Percentiles rank a stretch among this genome's conserved stretches.
phyloP scores from a whole-genome alignment of 1,140 invertebrate genomes.

The Vanessa atalanta region DNA sequence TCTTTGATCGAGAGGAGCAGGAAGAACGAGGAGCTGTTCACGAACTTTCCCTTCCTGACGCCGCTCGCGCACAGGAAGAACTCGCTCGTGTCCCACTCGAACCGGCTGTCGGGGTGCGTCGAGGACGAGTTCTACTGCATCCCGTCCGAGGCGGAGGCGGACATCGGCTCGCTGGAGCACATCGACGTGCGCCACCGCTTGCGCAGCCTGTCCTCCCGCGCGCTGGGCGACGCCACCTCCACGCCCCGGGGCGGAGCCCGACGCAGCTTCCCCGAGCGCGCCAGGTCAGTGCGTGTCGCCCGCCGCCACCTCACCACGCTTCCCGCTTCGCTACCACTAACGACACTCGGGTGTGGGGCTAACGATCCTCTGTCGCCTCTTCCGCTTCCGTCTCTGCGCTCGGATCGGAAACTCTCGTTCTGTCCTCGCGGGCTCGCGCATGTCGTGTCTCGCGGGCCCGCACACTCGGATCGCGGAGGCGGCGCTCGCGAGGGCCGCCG shows the following conservation, averaged over 20 bases:
- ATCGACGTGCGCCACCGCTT: slow-evolving; percentile 62
- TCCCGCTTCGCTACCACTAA: slow-evolving; percentile 12
- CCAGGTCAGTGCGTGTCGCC: slow-evolving; percentile 61
- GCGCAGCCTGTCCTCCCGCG: slow-evolving; percentile 56
- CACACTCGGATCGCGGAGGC: not conserved
- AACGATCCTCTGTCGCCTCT: slow-evolving; percentile 31
- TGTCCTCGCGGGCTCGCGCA: not conserved
- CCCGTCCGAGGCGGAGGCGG: slow-evolving; percentile 63
- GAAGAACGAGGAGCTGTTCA: slow-evolving; percentile 72
- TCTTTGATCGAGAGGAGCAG: slow-evolving; percentile 63
- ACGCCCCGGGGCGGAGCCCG: slow-evolving; percentile 57
- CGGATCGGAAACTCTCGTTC: not conserved
- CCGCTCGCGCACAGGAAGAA: slow-evolving; percentile 78
- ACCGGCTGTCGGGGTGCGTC: slow-evolving; percentile 66
- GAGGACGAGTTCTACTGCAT: slow-evolving; percentile 78
- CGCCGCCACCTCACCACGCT: slow-evolving; percentile 3
- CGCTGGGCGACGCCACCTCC: slow-evolving; percentile 55
- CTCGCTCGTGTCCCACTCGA: slow-evolving; percentile 61
- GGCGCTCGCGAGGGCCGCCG: not conserved
- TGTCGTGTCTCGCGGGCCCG: not conserved
- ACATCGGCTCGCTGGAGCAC: slow-evolving; percentile 44
- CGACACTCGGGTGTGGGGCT: slow-evolving; percentile 25
- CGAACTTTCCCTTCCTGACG: slow-evolving; percentile 79
- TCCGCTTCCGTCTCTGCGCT: not conserved
- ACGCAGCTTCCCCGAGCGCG: slow-evolving; percentile 62